phyloP scores from a whole-genome alignment of 2,113 vertebrate genomes.

The Podocnemis expansa region DNA sequence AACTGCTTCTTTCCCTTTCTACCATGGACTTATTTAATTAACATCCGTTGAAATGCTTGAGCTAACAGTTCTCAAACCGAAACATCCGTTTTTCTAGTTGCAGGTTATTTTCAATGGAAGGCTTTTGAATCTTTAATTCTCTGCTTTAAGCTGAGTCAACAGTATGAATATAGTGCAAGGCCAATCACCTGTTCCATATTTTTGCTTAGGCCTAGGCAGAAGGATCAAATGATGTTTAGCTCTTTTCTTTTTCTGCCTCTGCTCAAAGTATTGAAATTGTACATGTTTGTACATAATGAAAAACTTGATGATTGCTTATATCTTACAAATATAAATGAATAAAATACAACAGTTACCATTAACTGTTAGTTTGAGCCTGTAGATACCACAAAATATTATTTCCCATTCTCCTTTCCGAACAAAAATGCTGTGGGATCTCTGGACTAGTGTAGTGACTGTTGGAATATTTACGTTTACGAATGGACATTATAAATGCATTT shows the following conservation, averaged over 20 bases:
- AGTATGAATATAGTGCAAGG: constrained; percentile 10
- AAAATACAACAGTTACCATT: not conserved
- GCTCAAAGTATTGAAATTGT: not conserved
- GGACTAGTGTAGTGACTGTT: not conserved
- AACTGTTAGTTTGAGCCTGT: not conserved
- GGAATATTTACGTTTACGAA: not conserved
- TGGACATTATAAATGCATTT: not conserved
- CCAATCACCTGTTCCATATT: not conserved
- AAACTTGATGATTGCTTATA: not conserved
- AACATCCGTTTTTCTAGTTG: constrained; percentile 67
- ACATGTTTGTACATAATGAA: not conserved
- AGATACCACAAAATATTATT: not conserved
- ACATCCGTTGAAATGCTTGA: not conserved
- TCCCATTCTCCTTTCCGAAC: not conserved
- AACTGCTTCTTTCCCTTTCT: not conserved
- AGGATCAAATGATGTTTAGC: not conserved
- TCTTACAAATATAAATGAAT: not conserved
- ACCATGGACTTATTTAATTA: not conserved
- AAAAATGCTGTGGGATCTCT: not conserved
- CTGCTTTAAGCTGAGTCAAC: not conserved
- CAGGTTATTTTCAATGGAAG: constrained; percentile 60
- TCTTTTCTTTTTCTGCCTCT: not conserved
- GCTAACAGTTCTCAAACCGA: constrained; percentile 41
- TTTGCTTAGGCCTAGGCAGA: not conserved
- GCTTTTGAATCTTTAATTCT: constrained; percentile 38